A percentile compares a stretch with the other conserved stretches of the same genome.
phyloP scores from a whole-genome alignment of 2,888 invertebrate species.

The Agelastica alni region DNA sequence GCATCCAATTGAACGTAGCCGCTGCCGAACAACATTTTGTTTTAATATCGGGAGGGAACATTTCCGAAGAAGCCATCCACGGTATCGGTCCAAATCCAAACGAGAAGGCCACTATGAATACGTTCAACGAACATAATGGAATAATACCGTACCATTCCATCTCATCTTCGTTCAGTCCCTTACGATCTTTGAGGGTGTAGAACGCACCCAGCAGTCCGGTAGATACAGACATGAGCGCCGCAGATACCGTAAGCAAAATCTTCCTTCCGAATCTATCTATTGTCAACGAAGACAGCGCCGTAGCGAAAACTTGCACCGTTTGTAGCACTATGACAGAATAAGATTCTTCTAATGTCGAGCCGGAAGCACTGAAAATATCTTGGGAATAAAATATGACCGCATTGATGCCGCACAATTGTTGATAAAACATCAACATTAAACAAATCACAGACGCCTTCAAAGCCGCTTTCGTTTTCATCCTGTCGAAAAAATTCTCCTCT shows the following conservation, averaged over 20 bases:
- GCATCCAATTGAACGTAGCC: slow-evolving; percentile 75
- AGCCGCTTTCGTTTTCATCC: slow-evolving; percentile 49
- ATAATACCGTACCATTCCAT: slow-evolving; percentile 61
- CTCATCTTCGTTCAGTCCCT: slow-evolving; percentile 42
- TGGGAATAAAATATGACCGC: slow-evolving; percentile 15
- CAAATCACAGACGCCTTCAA: slow-evolving; percentile 11
- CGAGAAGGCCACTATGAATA: slow-evolving; percentile 78
- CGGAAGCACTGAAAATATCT: slow-evolving; percentile 7
- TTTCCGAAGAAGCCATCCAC: slow-evolving; percentile 77
- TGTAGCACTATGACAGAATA: slow-evolving; percentile 2
- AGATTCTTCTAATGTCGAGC: neutral
- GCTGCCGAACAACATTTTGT: slow-evolving; percentile 74
- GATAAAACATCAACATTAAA: slow-evolving; percentile 14
- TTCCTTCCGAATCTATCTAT: slow-evolving; percentile 14
- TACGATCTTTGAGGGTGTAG: slow-evolving; percentile 22
- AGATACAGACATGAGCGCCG: slow-evolving; percentile 54
- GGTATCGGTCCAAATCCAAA: slow-evolving; percentile 83
- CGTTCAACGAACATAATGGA: slow-evolving; percentile 69
- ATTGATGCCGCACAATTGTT: slow-evolving; percentile 13
- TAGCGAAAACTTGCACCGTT: slow-evolving; percentile 3
- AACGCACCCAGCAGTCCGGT: slow-evolving; percentile 57
- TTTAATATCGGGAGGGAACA: slow-evolving; percentile 77
- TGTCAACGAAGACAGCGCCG: neutral
- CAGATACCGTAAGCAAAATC: slow-evolving; percentile 3
- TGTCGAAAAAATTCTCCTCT: neutral